A percentile compares a stretch with the other conserved stretches of the same genome.
These are phyloP conservation scores for Sinosuthora webbiana DNA, from an alignment of 2,113 vertebrate species.

Conservation along the genomic window DNA sequence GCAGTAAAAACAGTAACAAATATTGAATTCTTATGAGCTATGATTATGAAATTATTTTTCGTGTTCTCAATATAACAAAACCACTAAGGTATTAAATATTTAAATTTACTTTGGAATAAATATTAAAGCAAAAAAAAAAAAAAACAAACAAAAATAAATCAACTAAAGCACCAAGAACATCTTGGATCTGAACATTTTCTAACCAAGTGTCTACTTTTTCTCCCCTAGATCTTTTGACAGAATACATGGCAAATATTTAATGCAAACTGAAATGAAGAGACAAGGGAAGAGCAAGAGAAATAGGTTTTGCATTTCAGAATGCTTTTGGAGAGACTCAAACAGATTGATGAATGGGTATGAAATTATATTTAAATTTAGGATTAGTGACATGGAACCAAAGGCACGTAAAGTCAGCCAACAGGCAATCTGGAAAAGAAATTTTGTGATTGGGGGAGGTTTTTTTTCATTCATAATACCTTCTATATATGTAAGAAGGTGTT, in stretches of 20 bases:
- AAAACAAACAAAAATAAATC: background rate
- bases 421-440: background rate
- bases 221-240: background rate
- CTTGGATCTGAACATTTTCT: background rate
- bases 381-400: background rate
- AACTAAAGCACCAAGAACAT: background rate
- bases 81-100: background rate
- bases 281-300: background rate
- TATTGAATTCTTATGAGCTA: background rate
- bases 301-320: background rate
- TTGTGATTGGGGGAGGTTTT: background rate
- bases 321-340: background rate
- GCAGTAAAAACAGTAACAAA: background rate
- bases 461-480: background rate
- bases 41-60: background rate
- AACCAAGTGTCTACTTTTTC: background rate
- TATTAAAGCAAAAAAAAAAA: background rate
- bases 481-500: background rate
- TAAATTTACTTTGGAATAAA: background rate
- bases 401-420: background rate
- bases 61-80: background rate
- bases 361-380: background rate
- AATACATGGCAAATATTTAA: background rate
- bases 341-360: background rate
- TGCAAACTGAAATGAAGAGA: background rate